Percentiles rank a stretch among this genome's conserved stretches.
These are phyloP conservation scores for Pterocles gutturalis DNA, from an alignment of 2,113 vertebrate species.

Conservation along the genomic window DNA sequence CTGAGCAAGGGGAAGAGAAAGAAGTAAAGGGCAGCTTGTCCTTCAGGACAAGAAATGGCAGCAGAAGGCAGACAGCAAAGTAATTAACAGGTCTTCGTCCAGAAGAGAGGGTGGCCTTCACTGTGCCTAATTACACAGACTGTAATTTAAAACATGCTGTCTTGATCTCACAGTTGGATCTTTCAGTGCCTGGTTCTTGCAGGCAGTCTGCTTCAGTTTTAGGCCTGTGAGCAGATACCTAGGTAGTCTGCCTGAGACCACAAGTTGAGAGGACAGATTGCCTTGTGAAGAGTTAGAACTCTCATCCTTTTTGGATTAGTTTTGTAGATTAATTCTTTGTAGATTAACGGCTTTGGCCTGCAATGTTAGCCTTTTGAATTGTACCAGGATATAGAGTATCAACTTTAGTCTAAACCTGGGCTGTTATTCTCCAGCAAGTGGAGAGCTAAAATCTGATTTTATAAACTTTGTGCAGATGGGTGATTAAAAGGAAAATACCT, in stretches of 20 bases:
- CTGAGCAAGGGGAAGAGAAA: background rate
- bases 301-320: background rate
- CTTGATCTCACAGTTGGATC: background rate
- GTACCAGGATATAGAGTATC: background rate
- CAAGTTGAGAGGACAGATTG: background rate
- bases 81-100: slow-evolving; percentile 32
- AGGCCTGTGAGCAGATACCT: background rate
- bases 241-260: background rate
- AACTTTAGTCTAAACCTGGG: background rate
- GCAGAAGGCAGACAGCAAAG: background rate
- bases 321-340: background rate
- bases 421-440: background rate
- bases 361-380: background rate
- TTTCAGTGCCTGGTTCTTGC: background rate
- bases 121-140: background rate
- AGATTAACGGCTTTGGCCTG: background rate
- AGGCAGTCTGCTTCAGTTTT: background rate
- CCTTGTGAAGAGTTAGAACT: background rate
- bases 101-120: background rate
- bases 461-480: background rate
- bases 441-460: background rate
- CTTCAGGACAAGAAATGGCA: slow-evolving; percentile 2
- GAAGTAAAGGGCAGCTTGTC: background rate
- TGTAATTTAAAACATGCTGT: background rate
- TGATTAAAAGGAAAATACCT: background rate